Evolutionary conservation across 1,140 invertebrate genomes (phyloP).

Genomic region (Protaetia brevitarsis): DNA sequence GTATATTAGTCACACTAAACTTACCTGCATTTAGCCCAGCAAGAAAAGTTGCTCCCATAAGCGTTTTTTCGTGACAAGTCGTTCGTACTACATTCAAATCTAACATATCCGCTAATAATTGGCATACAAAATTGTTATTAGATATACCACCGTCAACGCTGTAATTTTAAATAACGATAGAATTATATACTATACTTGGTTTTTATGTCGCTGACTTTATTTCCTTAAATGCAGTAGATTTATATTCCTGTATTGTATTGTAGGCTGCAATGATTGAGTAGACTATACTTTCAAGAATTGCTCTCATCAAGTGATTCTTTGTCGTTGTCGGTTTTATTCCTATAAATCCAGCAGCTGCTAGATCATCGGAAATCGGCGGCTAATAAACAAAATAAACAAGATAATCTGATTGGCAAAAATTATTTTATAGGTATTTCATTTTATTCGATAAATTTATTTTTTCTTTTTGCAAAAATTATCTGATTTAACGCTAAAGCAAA

Average conservation of each 20-base stretch:
- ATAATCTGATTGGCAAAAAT: not conserved
- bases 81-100: conserved; percentile 70
- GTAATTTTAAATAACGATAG: conserved; percentile 32
- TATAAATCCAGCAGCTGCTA: conserved; percentile 78
- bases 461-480: too few species aligned
- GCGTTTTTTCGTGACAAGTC: conserved; percentile 67
- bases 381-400: conserved; percentile 45
- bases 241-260: conserved; percentile 55
- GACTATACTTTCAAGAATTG: conserved; percentile 83
- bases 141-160: conserved; percentile 94
- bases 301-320: conserved; percentile 75
- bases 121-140: conserved; percentile 85
- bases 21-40: conserved; percentile 76
- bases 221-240: conserved; percentile 58
- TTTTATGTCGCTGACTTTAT: conserved; percentile 35
- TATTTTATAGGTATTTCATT: not conserved
- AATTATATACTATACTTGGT: conserved; percentile 18
- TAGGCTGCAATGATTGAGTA: conserved; percentile 80
- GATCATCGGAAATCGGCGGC: conserved; percentile 84
- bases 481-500: not conserved
- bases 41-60: conserved; percentile 75
- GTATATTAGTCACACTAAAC: conserved; percentile 22
- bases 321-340: conserved; percentile 78
- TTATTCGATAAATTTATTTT: not conserved
- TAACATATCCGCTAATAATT: conserved; percentile 80